These are phyloP conservation scores for Solen grandis DNA, from an alignment of 1,140 invertebrate species.

Conservation along the genomic window DNA sequence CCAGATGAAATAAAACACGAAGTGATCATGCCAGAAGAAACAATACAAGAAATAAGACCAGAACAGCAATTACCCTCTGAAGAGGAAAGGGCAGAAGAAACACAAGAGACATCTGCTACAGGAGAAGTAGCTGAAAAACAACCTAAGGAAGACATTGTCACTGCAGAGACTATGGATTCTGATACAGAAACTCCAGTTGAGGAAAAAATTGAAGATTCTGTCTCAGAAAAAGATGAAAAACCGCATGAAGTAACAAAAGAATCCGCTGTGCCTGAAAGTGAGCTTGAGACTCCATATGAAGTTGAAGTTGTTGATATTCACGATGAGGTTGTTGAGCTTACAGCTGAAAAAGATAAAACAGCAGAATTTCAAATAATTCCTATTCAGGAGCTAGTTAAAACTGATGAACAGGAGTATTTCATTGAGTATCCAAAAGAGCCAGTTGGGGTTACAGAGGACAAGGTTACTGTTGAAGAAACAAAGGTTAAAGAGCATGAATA, in stretches of 20 bases:
- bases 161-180: not conserved
- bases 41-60: not conserved
- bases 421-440: conserved; percentile 32
- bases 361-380: conserved; percentile 32
- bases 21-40: too few species aligned
- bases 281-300: not conserved
- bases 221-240: not conserved
- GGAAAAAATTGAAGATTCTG: conserved; percentile 6
- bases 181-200: conserved; percentile 2
- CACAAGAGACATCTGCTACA: too few species aligned
- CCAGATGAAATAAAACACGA: too few species aligned
- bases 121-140: too few species aligned
- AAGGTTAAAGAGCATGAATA: conserved; percentile 15
- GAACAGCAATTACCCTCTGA: not conserved
- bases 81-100: not conserved
- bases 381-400: conserved; percentile 28
- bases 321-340: conserved; percentile 6
- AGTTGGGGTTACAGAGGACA: conserved; percentile 18
- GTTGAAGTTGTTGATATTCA: conserved; percentile 5
- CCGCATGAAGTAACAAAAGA: not conserved
- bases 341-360: conserved; percentile 1
- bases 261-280: not conserved
- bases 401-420: conserved; percentile 42
- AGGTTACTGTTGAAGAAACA: conserved; percentile 17
- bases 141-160: not conserved